phyloP scores from a whole-genome alignment of 2,797 vertebrate species.

The Lophotriccus pileatus region DNA sequence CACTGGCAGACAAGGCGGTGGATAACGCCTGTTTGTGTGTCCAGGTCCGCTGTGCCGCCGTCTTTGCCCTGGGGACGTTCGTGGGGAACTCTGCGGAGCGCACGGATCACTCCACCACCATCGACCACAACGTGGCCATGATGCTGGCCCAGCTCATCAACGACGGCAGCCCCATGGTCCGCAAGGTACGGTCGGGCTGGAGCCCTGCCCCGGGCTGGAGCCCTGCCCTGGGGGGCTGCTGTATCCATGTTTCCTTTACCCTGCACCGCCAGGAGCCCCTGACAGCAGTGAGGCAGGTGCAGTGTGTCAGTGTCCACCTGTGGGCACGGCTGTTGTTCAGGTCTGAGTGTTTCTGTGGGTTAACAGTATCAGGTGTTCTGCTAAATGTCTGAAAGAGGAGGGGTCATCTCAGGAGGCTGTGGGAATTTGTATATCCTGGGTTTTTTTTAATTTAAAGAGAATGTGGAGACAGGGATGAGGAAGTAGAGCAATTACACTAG shows the following conservation, averaged over 20 bases:
- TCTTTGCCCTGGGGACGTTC: slow-evolving; percentile 94
- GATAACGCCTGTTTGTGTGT: neutral
- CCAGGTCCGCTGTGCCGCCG: slow-evolving; percentile 92
- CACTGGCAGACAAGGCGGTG: neutral
- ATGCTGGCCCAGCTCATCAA: slow-evolving; percentile 97
- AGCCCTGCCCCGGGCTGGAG: neutral
- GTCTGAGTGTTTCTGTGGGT: neutral
- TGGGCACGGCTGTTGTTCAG: neutral
- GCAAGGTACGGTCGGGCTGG: slow-evolving; percentile 80
- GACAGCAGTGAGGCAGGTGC: neutral
- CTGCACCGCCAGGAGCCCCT: neutral
- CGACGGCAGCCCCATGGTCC: slow-evolving; percentile 93
- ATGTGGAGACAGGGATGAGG: neutral
- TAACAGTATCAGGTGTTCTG: neutral
- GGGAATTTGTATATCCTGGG: neutral
- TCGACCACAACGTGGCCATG: slow-evolving; percentile 99
- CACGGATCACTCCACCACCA: slow-evolving; percentile 97
- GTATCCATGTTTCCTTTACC: neutral
- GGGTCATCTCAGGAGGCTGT: neutral
- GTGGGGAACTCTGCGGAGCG: slow-evolving; percentile 95
- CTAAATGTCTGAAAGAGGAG: neutral
- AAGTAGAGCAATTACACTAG: neutral
- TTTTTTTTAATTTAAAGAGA: neutral
- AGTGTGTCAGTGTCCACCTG: neutral
- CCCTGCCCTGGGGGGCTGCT: neutral